Base-by-base conservation (phyloP, 2,888 invertebrate species). In the Eupsilia transversa region DNA sequence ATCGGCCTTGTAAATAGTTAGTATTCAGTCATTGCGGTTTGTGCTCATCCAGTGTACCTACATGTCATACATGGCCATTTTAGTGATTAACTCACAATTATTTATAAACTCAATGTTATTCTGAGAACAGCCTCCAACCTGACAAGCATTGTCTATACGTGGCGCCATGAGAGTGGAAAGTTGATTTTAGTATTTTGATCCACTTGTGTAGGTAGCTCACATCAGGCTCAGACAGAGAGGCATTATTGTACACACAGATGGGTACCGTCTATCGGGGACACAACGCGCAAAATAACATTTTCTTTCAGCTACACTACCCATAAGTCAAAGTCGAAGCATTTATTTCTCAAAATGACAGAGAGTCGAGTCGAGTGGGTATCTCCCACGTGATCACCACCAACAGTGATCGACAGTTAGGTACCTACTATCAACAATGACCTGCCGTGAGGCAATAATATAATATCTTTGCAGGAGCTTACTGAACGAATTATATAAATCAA, bases 1-100 rank as follows among this genome's bases (percentile, higher is more conserved):
- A 86, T 41, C 27, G 27, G 12, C 46, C 56, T 79, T 33, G 52
- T 54, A 23, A n/a, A 52, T 73, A 64, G 33, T 38, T 60, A 59
- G 41, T 54, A 69, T 66, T 41, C 38, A 67, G 38, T 73, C 72
- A 75, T 76, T 86, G 86, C 56, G 84, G 84, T 81, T 69, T 60
- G 63, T 27, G 35, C 49, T 65, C 80, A 74, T 64, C 43, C 43
- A 43, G 23, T 43, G 52, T n/a, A n/a, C n/a, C n/a, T n/a, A n/a
- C n/a, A n/a, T n/a, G n/a, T n/a, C n/a, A n/a, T 54, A 64, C 81
- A 59, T 46, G 75, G 64, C 17, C 64, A 33, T 74, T 46, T 57
- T 20, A 61, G 74, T 35, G n/a, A 77, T 49, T 56, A 74, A 43
- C 52, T 9, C 43, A 46, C 35, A 33, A 46, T 74, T 77, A 74